Evolutionary conservation across 2,113 vertebrate species (phyloP), one percentile per base, ranked within the genome.

Genomic region (Phodopus roborovskii): DNA sequence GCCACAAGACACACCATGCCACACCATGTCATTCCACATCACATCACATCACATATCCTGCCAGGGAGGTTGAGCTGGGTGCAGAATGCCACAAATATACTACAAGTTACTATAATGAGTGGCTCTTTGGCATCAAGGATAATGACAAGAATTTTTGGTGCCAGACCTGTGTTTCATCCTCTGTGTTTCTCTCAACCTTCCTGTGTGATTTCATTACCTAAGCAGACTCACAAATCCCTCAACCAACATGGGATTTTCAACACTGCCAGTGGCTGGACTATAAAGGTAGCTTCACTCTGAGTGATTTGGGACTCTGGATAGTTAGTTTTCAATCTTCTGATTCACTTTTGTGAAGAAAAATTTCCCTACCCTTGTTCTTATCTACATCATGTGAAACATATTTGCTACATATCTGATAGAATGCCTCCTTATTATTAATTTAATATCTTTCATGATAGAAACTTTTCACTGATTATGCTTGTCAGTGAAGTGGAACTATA

Each of bases 51-150:
- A 70, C 68, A 58, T 4, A 45, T 66, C 60, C 1, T 26, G 39
- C 7, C 9, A 17, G 13, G 7, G 1, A 84, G 8, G 20, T 33
- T 7, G 3, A 36, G 4, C 6, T 1, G 0, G 20, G 5, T 12
- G 4, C 3, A 16, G 11, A 7, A 5, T 45, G 17, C n/a, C 7
- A 0, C 2, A 33, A 15, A 24, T 4, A 33, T 6, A 42, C 39
- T 9, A 10, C 0, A 13, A 48, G 39, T 2, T 1, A 33, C 30
- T 28, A 7, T 15, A 45, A 6, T 50, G 50, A 62, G 19, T 6
- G 8, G 12, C 30, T 64, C 12, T 60, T 39, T 60, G 53, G 4
- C 28, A 42, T 20, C 0, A n/a, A 56, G 20, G 19, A 19, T 60
- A 20, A 62, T 19, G 10, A 30, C 15, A 9, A 26, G 24, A 83